Evolutionary conservation across 2,888 invertebrate genomes (phyloP), one percentile per base, ranked within the genome.

Genomic region (Parapristionchus giblindavisi): DNA sequence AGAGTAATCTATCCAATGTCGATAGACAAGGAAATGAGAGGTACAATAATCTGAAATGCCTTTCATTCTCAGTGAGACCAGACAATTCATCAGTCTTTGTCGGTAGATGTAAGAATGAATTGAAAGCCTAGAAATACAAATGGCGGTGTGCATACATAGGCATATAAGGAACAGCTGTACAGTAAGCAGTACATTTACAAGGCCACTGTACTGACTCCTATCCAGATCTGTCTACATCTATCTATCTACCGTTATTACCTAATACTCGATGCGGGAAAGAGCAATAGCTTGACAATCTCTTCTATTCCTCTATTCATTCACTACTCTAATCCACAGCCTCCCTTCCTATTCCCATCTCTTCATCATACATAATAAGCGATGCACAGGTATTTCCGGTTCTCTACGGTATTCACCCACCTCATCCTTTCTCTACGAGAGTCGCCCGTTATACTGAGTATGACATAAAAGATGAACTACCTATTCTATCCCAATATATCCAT

Each of bases 291-390:
- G 29, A 27, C 70, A 54, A 54, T 70, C 70, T 38, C 54, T 70
- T 38, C 54, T 11, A 36, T 54, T 54, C 54, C 11, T 36, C 36
- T 24, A 24, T 56, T 24, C 56, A n/a, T n/a, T n/a, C 56, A 17
- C 24, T 48, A 11, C 56, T 8, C 21, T 56, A 56, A 56, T 56
- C 56, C 56, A 56, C 56, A 11, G 8, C 27, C 70, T 27, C 54
- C 51, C 29, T 60, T 29, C 70, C 34, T 38, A 38, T 38, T 56
- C 56, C 70, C 24, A 29, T 56, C 56, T 71, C 56, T 56, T n/a
- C n/a, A n/a, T n/a, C 60, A 60, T 60, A 72, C 72, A 72, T 72
- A 72, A 72, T 72, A 72, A 72, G 72, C 72, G n/a, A n/a, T 17
- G 63, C 58, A 21, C 58, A 72, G 43, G 58, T 72, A 72, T 72